Conservation (phyloP, 53 echinoderm and acorn worm genomes). For the Holothuria scabra region DNA sequence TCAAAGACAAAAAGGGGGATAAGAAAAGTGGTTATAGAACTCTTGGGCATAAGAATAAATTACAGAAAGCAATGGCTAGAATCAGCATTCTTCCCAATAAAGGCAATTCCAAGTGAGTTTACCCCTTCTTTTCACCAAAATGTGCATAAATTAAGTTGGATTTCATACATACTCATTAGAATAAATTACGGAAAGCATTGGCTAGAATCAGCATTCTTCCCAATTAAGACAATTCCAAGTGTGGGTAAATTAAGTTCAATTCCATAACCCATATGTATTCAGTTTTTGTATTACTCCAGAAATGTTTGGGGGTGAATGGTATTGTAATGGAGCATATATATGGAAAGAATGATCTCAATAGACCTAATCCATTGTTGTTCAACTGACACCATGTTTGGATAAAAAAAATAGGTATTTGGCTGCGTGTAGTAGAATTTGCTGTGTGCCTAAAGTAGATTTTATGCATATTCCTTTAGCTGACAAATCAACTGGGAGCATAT, state of each 20-base stretch:
- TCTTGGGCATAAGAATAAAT: conserved; percentile 84
- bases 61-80: conserved; percentile 93
- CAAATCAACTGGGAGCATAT: no score
- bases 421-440: no score
- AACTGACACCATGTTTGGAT: no score
- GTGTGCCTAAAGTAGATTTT: no score
- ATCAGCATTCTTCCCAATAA: conserved; percentile 98
- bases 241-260: not conserved
- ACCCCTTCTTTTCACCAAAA: not conserved
- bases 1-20: conserved; percentile 86
- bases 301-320: no score
- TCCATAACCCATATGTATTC: not conserved
- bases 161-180: not conserved
- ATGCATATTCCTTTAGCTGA: no score
- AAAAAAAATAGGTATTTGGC: no score
- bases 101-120: conserved; percentile 76
- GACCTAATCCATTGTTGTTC: no score
- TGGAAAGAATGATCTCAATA: no score
- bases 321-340: no score
- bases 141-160: not conserved
- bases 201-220: conserved; percentile 96
- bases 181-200: conserved; percentile 88
- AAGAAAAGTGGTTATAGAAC: conserved; percentile 83
- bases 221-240: conserved; percentile 84
- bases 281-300: no score